Conservation (phyloP, 1,140 invertebrate genomes). For the Chironomus striatipennis region DNA sequence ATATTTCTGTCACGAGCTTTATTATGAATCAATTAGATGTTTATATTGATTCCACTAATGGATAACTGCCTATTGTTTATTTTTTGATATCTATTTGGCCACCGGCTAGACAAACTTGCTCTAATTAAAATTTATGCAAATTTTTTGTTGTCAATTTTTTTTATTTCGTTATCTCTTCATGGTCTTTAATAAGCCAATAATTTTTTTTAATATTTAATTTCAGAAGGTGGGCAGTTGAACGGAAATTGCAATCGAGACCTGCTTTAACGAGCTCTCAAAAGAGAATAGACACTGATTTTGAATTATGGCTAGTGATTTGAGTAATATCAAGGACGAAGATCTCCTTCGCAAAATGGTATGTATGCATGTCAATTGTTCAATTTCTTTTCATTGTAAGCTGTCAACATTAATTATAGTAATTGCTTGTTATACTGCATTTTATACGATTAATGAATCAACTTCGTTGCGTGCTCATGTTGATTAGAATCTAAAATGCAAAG, state of each 20-base stretch:
- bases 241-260: background rate
- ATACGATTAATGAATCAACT: no score
- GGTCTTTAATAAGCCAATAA: background rate
- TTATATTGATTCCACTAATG: background rate
- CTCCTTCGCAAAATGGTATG: slow-evolving; percentile 12
- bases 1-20: background rate
- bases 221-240: background rate
- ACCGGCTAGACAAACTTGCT: background rate
- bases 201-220: background rate
- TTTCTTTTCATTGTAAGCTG: no score
- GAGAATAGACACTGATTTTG: no score
- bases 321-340: background rate
- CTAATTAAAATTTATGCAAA: slow-evolving; percentile 2
- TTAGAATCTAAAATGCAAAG: no score
- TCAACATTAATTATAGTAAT: no score
- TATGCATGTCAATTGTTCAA: background rate
- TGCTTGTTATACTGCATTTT: no score
- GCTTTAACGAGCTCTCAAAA: background rate
- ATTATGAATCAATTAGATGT: slow-evolving; percentile 2
- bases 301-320: slow-evolving; percentile 7
- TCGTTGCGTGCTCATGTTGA: no score
- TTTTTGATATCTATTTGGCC: no score
- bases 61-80: background rate
- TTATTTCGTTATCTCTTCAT: background rate
- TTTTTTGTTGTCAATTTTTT: background rate